Evolutionary conservation across 2,797 vertebrate genomes (phyloP), one percentile per base, ranked within the genome.

Genomic region (Melanotaenia parkinsoni): DNA sequence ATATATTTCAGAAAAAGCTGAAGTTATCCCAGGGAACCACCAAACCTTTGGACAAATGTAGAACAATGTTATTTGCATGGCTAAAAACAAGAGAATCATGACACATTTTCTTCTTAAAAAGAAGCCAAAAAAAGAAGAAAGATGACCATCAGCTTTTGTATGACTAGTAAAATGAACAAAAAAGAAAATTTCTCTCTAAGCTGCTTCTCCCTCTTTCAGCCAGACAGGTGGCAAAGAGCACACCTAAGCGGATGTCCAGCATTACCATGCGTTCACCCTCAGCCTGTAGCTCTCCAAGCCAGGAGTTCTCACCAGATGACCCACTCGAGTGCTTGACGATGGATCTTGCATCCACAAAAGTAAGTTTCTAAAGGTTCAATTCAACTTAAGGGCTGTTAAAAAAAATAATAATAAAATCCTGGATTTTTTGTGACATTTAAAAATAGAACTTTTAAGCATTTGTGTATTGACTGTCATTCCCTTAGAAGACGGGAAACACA

Each of bases 171-270:
- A 71, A 81, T 28, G 57, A 77, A 64, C 37, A 38, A 35, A 35
- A 35, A 35, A 35, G 9, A 14, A 14, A 47, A 20, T 45, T 61
- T 35, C 33, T 82, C 67, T 68, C 62, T 38, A 0, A 45, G 30
- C 47, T 69, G 58, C 59, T 20, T 32, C 64, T 85, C 79, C 77
- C 82, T 61, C 77, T 93, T 95, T 61, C 90, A 99, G 97, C 96
- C 93, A 98, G 97, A 79, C 97, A 96, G 94, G 96, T 95, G 84
- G 93, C 96, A 88, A 99, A 96, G 94, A 97, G 94, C 91, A 94
- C 96, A 0, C 95, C 96, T 3, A 96, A 96, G 77, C 95, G 96
- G 58, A 82, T 95, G 56, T 90, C 95, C 0, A 93, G 95, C 58
- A 89, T 96, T 87, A 93, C 94, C 88, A 92, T 96, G 78, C 95